A percentile compares a stretch with the other conserved stretches of the same genome.
phyloP scores from a whole-genome alignment of 2,113 vertebrate genomes.

The Passer domesticus region DNA sequence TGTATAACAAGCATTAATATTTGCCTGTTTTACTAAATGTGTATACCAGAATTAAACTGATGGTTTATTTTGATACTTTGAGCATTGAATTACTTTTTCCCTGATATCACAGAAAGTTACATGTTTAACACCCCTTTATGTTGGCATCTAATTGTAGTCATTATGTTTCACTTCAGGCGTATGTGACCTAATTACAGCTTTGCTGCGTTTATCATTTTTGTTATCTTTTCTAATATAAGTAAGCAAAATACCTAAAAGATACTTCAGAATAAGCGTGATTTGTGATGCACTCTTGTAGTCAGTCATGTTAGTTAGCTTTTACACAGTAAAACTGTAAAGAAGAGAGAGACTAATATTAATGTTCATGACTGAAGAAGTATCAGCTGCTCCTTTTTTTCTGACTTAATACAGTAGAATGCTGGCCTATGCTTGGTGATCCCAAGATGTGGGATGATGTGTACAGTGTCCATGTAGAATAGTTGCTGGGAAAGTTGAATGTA shows the following conservation, averaged over 20 bases:
- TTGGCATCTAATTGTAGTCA: neutral
- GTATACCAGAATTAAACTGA: neutral
- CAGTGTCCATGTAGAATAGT: neutral
- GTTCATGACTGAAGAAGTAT: neutral
- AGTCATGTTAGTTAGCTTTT: neutral
- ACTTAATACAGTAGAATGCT: neutral
- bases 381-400: neutral
- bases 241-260: neutral
- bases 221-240: neutral
- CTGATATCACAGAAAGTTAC: neutral
- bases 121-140: neutral
- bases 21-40: neutral
- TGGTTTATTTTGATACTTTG: neutral
- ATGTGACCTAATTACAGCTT: neutral
- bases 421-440: neutral
- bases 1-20: neutral
- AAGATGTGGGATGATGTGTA: neutral
- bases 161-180: neutral
- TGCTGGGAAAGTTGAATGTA: neutral
- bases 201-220: neutral
- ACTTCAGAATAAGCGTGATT: neutral
- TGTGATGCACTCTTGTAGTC: neutral
- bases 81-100: neutral
- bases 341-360: neutral
- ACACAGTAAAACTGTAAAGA: neutral